phyloP scores from a whole-genome alignment of 2,888 invertebrate genomes.

The Xylota sylvarum region DNA sequence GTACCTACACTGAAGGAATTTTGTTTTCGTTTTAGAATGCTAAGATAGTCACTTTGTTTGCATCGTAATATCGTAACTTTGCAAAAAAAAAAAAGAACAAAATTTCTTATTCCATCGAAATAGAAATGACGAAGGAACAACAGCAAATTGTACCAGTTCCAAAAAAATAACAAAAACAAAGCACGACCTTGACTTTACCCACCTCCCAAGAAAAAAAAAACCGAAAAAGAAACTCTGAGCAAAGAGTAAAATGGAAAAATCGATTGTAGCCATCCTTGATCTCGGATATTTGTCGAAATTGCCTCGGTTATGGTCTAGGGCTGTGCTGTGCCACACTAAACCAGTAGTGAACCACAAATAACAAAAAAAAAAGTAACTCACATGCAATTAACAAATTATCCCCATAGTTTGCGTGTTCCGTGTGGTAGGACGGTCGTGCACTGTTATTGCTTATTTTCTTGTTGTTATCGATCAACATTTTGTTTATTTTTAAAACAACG shows the following conservation, averaged over 20 bases:
- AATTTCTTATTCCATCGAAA: background rate
- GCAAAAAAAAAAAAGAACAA: background rate
- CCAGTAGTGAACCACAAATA: background rate
- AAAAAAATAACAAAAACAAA: constrained; percentile 3
- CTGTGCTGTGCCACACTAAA: constrained; percentile 10
- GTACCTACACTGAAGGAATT: constrained; percentile 1
- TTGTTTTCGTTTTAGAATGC: constrained; percentile 5
- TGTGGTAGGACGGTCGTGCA: constrained; percentile 1
- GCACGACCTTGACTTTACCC: constrained; percentile 38
- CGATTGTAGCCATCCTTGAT: constrained; percentile 58
- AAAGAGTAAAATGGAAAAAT: constrained; percentile 3
- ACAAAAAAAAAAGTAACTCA: constrained; percentile 4
- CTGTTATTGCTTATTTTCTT: constrained; percentile 15
- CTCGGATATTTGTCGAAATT: constrained; percentile 46
- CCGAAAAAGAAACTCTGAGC: background rate
- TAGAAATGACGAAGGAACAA: background rate
- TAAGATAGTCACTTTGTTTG: background rate
- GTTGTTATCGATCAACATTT: constrained; percentile 7
- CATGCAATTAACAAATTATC: constrained; percentile 50
- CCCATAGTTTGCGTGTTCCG: constrained; percentile 26
- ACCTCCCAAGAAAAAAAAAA: background rate
- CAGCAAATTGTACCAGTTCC: constrained; percentile 4
- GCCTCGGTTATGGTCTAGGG: constrained; percentile 32
- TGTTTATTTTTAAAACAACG: constrained; percentile 26
- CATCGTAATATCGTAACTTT: background rate